phyloP scores from a whole-genome alignment of 2,797 vertebrate species.

The Chelon labrosus region DNA sequence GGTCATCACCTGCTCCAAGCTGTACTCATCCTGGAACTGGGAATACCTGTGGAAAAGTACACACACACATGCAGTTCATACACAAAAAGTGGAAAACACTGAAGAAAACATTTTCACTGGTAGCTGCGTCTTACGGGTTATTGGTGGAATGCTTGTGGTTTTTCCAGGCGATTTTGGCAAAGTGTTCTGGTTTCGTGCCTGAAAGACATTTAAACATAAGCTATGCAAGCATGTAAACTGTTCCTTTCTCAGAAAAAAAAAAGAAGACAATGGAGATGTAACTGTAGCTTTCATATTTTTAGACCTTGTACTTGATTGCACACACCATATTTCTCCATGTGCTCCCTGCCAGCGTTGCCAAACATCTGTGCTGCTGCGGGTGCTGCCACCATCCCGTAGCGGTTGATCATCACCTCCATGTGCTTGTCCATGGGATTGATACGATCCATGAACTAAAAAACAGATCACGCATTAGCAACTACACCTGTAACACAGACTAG shows the following conservation, averaged over 20 bases:
- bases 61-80: background rate
- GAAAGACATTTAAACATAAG: slow-evolving; percentile 39
- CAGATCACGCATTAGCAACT: background rate
- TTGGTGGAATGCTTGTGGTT: slow-evolving; percentile 97
- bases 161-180: slow-evolving; percentile 99
- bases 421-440: slow-evolving; percentile 92
- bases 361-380: slow-evolving; percentile 92
- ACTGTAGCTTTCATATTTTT: background rate
- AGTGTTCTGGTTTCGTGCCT: slow-evolving; percentile 96
- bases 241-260: background rate
- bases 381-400: slow-evolving; percentile 84
- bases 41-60: slow-evolving; percentile 85
- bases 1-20: slow-evolving; percentile 90
- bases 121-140: slow-evolving; percentile 90
- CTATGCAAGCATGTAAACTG: background rate
- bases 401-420: slow-evolving; percentile 89
- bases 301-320: background rate
- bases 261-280: background rate
- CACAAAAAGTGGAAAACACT: background rate
- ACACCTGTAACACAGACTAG: no score
- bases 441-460: slow-evolving; percentile 85
- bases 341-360: slow-evolving; percentile 90
- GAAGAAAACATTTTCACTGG: background rate
- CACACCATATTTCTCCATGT: slow-evolving; percentile 96
- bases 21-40: slow-evolving; percentile 94